Evolutionary conservation across 1,140 invertebrate genomes (phyloP), one percentile per base, ranked within the genome.

Genomic region (Triops cancriformis): DNA sequence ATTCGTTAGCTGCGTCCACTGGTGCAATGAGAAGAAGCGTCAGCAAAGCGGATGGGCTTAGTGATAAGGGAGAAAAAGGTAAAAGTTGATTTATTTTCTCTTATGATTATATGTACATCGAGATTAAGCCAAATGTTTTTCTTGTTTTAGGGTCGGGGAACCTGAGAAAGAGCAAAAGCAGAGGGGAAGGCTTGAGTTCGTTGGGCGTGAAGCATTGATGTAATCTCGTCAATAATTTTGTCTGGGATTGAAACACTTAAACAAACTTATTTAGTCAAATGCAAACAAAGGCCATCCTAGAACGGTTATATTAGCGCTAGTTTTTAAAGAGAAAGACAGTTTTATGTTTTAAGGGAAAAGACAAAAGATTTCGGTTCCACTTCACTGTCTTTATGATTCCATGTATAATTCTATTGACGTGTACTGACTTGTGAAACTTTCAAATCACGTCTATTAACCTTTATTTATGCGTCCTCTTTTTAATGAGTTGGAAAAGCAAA

Each of bases 171-270:
- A 89, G 89, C 51, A 86, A 89, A 82, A 91, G 90, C 84, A 87
- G 90, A 82, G 89, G 89, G 79, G 90, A 91, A 82, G 89, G 90
- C 79, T 86, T 91, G 80, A 90, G 90, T 83, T 86, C 87, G 26
- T 85, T 89, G 45, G 89, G 88, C 14, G 27, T 74, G 37, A 74
- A 74, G 27, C 27, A 74, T 74, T 74, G 37, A 41, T 74, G 79
- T 79, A 79, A 79, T 28, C 12, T 77, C 26, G 45, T 64, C 76
- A 77, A 77, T 77, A 26, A 1, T 27, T n/a, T 41, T 42, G n/a
- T 41, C 1, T 23, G 27, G 18, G 75, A 26, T 76, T 37, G 3
- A 37, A 27, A 26, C 31, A 76, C 27, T 37, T 43, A 26, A 76
- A 76, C 10, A 76, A 28, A 45, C 42, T 41, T 41, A 42, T 43